Evolutionary conservation across 2,113 vertebrate genomes (phyloP).

Genomic region (Glareola pratincola): DNA sequence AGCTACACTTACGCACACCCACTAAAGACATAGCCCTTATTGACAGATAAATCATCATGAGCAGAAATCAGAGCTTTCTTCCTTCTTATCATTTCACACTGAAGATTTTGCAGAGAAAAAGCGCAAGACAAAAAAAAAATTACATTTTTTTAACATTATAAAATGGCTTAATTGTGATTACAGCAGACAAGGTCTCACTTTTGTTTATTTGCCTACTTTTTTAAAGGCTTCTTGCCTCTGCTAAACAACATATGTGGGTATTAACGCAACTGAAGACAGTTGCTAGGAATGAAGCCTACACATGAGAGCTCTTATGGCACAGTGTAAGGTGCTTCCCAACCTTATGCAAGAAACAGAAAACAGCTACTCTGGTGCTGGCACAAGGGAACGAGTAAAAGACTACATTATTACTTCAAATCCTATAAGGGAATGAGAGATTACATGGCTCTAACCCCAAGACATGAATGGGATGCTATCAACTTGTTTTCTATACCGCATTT

Average conservation of each 20-base stretch:
- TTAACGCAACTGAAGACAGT: background rate
- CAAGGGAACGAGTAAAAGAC: background rate
- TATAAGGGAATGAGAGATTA: background rate
- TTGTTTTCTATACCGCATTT: background rate
- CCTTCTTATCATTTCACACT: background rate
- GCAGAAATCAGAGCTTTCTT: background rate
- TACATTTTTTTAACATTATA: background rate
- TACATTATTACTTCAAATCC: background rate
- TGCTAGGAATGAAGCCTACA: background rate
- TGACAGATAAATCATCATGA: background rate
- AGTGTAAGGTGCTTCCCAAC: background rate
- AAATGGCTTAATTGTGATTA: background rate
- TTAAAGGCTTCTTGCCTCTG: background rate
- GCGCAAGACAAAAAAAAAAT: accelerated
- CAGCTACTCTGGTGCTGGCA: background rate
- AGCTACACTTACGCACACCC: accelerated
- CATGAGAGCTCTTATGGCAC: background rate
- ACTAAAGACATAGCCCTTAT: background rate
- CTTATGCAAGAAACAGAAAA: background rate
- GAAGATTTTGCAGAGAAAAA: background rate
- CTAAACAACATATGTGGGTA: background rate
- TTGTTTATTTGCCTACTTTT: background rate
- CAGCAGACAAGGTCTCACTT: background rate
- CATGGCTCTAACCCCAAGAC: background rate
- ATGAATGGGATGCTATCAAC: background rate